Conservation (phyloP, 1,140 invertebrate species). For the Pseudoatta argentina region DNA sequence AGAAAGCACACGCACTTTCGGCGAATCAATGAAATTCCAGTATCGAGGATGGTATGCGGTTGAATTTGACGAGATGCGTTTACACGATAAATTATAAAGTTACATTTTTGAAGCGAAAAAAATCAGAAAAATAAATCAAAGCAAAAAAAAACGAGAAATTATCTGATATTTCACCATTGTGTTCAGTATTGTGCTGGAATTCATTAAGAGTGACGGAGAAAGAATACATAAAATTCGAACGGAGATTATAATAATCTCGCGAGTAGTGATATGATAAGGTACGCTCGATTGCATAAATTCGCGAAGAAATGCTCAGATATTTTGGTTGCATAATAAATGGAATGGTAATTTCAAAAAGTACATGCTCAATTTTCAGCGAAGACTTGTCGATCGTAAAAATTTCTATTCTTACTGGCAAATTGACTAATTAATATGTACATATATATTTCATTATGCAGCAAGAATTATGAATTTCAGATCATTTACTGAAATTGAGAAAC, state of each 20-base stretch:
- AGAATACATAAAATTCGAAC: neutral
- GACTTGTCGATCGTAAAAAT: neutral
- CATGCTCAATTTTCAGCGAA: neutral
- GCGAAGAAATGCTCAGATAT: neutral
- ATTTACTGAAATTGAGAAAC: too few species aligned
- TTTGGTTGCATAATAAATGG: neutral
- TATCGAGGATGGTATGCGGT: neutral
- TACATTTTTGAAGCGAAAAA: conserved; percentile 20
- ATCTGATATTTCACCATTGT: neutral
- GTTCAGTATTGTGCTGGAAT: neutral
- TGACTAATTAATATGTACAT: neutral
- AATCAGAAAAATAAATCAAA: conserved; percentile 5
- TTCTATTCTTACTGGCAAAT: neutral
- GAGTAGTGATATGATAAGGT: neutral
- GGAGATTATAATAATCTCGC: neutral
- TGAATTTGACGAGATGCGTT: conserved; percentile 42
- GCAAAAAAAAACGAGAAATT: conserved; percentile 11
- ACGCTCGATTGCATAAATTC: neutral
- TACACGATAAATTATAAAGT: conserved; percentile 59
- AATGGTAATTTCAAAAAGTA: neutral
- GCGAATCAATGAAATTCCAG: neutral
- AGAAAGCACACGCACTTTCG: neutral
- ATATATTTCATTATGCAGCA: neutral
- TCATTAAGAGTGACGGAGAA: neutral
- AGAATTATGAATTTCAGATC: too few species aligned